Evolutionary conservation across 2,797 vertebrate genomes (phyloP).

Genomic region (Lacerta bilineata): DNA sequence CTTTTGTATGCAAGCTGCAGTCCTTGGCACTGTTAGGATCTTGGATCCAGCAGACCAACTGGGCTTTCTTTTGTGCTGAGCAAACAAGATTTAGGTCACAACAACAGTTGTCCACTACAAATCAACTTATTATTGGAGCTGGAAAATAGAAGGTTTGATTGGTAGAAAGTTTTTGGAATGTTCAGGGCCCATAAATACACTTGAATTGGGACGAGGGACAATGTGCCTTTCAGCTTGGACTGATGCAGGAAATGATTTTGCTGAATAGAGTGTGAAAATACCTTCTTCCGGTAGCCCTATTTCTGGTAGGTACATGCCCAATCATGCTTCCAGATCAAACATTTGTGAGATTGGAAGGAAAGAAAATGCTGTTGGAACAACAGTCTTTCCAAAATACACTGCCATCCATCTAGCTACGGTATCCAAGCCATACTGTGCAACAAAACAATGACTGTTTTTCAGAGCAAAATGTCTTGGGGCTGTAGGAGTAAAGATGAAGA

Average conservation of each 20-base stretch:
- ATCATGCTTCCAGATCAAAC: constrained; percentile 32
- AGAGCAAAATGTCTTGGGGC: neutral
- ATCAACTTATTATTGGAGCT: neutral
- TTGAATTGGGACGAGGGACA: constrained; percentile 35
- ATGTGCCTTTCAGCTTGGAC: constrained; percentile 8
- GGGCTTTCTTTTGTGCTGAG: constrained; percentile 1
- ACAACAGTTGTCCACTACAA: constrained; percentile 1
- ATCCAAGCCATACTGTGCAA: neutral
- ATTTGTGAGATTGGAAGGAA: constrained; percentile 21
- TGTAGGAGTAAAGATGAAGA: neutral
- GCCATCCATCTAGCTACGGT: neutral
- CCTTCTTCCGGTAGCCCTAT: neutral
- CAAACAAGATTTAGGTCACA: neutral
- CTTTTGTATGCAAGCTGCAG: neutral
- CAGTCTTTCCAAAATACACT: constrained; percentile 4
- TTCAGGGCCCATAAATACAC: constrained; percentile 47
- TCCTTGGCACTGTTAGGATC: neutral
- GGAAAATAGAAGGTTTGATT: constrained; percentile 44
- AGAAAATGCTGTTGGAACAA: constrained; percentile 7
- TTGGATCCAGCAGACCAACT: neutral
- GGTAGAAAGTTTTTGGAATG: constrained; percentile 40
- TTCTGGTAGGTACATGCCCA: neutral
- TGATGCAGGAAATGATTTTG: neutral
- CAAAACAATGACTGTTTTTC: neutral
- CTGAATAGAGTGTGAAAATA: constrained; percentile 34